Evolutionary conservation across 2,113 vertebrate species (phyloP).

Genomic region (Oreotrochilus melanogaster): DNA sequence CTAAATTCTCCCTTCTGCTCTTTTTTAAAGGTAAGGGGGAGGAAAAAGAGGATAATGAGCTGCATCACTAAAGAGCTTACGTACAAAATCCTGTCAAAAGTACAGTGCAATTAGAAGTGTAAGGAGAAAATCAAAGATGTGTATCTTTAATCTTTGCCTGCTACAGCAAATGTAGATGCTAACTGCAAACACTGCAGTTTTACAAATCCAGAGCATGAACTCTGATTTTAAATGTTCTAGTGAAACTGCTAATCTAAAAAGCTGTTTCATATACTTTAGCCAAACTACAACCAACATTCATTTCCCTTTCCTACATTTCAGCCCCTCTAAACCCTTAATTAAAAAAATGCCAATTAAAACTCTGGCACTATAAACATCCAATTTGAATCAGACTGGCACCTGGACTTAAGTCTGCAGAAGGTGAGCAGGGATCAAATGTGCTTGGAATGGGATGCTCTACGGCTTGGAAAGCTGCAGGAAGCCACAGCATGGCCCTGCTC

Average conservation of each 20-base stretch:
- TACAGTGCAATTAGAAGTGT: neutral
- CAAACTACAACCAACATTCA: neutral
- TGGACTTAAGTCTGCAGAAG: neutral
- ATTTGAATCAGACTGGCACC: neutral
- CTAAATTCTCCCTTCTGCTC: neutral
- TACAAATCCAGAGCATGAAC: neutral
- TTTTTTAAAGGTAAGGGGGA: neutral
- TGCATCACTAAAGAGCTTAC: neutral
- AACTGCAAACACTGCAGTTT: neutral
- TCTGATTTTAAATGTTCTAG: neutral
- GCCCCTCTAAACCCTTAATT: neutral
- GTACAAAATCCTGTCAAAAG: neutral
- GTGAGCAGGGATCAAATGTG: neutral
- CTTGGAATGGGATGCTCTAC: neutral
- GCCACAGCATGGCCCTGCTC: neutral
- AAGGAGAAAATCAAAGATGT: neutral
- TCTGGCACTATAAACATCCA: neutral
- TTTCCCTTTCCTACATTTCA: neutral
- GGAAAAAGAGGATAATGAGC: neutral
- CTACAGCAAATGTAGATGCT: neutral
- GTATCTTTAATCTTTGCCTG: neutral
- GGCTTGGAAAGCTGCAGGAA: neutral
- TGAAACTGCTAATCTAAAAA: neutral
- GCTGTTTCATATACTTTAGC: neutral
- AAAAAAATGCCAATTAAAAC: neutral